These are phyloP conservation scores for Puma concolor DNA, from an alignment of 2,113 vertebrate species.

Conservation along the genomic window DNA sequence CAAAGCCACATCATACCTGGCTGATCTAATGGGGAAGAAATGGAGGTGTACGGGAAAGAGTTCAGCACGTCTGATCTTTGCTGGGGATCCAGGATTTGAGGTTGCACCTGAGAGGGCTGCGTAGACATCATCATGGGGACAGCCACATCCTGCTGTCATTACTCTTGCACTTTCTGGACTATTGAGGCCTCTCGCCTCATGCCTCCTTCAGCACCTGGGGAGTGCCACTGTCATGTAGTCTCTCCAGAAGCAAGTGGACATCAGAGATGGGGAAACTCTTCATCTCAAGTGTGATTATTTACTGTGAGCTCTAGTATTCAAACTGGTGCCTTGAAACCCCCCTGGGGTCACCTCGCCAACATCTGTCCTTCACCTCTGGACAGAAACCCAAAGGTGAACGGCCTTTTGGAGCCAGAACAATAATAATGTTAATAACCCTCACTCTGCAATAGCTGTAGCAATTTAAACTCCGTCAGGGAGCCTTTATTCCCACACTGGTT, in stretches of 20 bases:
- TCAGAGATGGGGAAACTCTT: neutral
- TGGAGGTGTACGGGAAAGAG: neutral
- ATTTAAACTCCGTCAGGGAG: neutral
- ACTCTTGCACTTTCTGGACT: neutral
- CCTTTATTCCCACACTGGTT: neutral
- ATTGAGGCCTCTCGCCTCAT: accelerated
- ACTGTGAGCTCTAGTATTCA: neutral
- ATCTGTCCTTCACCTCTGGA: neutral
- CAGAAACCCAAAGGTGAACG: neutral
- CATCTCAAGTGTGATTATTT: neutral
- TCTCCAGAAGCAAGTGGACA: neutral
- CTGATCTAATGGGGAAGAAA: neutral
- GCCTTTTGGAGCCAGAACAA: neutral
- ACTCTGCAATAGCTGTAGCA: neutral
- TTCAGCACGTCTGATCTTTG: neutral
- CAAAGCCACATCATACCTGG: neutral
- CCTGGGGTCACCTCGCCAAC: neutral
- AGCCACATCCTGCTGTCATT: neutral
- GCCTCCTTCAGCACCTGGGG: neutral
- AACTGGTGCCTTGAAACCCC: neutral
- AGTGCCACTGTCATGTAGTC: neutral
- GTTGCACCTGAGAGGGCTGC: neutral
- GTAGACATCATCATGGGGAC: neutral
- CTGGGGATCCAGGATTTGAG: neutral
- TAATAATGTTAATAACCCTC: neutral